Evolutionary conservation across 2,113 vertebrate species (phyloP).

Genomic region (Symphodus melops): DNA sequence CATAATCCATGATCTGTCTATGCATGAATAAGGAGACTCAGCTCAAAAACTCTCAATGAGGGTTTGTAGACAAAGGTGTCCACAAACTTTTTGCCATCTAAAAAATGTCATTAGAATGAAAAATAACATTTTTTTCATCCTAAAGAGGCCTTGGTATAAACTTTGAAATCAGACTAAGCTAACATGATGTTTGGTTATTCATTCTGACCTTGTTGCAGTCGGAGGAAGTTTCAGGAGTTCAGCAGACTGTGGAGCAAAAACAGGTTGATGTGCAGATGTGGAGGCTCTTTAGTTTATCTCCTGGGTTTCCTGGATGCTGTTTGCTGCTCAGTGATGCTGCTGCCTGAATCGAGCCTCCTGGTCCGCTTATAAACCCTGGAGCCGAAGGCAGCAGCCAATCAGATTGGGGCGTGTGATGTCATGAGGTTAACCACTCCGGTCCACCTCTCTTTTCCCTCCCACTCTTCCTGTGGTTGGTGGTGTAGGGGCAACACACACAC

Average conservation of each 20-base stretch:
- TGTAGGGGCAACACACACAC: conserved; percentile 60
- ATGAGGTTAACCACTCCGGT: conserved; percentile 83
- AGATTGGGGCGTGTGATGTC: conserved; percentile 71
- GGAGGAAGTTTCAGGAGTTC: conserved; percentile 37
- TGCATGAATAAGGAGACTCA: too few species aligned
- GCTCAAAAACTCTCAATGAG: too few species aligned
- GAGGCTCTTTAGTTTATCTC: conserved; percentile 56
- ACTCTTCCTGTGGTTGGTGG: conserved; percentile 84
- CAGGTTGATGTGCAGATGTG: conserved; percentile 15
- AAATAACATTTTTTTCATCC: too few species aligned
- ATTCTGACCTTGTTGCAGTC: conserved; percentile 52
- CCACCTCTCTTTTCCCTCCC: conserved; percentile 81
- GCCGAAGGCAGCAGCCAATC: conserved; percentile 76
- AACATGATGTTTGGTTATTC: background rate
- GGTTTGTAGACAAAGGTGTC: too few species aligned
- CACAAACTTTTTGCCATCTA: too few species aligned
- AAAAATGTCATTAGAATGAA: too few species aligned
- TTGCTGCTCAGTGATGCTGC: conserved; percentile 65
- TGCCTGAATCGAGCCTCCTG: conserved; percentile 43
- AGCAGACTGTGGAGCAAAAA: conserved; percentile 15
- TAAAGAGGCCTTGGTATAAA: too few species aligned
- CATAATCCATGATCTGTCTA: too few species aligned
- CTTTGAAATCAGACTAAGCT: background rate
- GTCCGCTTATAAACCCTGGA: conserved; percentile 81
- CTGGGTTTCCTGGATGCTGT: conserved; percentile 48